Percentiles rank a stretch among this genome's conserved stretches.
Evolutionary conservation across 1,140 invertebrate genomes (phyloP).

Genomic region (Brachionus sp.): DNA sequence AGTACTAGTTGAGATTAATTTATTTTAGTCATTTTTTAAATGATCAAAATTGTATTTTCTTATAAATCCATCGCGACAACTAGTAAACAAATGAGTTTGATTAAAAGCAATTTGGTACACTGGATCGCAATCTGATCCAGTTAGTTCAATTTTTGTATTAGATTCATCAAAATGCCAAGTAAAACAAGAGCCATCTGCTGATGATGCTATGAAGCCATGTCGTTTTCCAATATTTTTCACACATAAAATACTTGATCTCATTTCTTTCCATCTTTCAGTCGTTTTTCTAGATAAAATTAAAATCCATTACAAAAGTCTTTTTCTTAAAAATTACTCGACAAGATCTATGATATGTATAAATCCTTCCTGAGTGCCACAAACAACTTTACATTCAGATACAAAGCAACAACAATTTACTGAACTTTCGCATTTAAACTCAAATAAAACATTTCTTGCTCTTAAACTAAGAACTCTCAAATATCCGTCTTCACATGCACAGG

Average conservation of each 20-base stretch:
- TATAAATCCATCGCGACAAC: slow-evolving; percentile 57
- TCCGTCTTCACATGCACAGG: slow-evolving; percentile 67
- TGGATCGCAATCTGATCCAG: slow-evolving; percentile 68
- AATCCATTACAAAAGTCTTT: neutral
- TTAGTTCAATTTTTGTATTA: slow-evolving; percentile 62
- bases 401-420: slow-evolving; percentile 61
- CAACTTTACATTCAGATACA: slow-evolving; percentile 51
- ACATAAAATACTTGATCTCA: slow-evolving; percentile 23
- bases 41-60: slow-evolving; percentile 54
- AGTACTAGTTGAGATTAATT: slow-evolving; percentile 65
- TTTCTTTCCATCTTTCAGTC: slow-evolving; percentile 14
- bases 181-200: slow-evolving; percentile 64
- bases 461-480: slow-evolving; percentile 62
- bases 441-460: slow-evolving; percentile 50
- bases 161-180: slow-evolving; percentile 53
- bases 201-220: slow-evolving; percentile 14
- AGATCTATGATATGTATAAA: slow-evolving; percentile 55
- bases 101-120: slow-evolving; percentile 55
- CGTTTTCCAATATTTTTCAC: neutral
- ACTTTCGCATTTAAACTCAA: slow-evolving; percentile 54
- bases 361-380: slow-evolving; percentile 60
- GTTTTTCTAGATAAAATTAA: neutral
- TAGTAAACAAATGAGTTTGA: slow-evolving; percentile 53
- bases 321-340: slow-evolving; percentile 46
- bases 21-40: slow-evolving; percentile 17